Percentiles rank a stretch among this genome's conserved stretches.
Evolutionary conservation across 2,113 vertebrate species (phyloP).

Genomic region (Fulica atra): DNA sequence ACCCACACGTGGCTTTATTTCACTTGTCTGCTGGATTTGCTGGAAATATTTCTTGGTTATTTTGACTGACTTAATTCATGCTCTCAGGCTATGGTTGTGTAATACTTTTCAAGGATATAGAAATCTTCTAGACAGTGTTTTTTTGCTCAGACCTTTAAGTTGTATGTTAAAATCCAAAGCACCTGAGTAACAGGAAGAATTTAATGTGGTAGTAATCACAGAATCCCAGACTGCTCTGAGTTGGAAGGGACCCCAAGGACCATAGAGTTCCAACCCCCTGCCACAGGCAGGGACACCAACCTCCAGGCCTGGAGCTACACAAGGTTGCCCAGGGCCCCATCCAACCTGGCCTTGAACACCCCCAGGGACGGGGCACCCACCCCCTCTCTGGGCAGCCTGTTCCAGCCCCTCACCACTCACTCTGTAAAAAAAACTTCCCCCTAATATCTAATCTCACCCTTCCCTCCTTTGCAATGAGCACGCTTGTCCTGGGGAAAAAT

Average conservation of each 20-base stretch:
- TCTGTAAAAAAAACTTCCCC: too few relatives aligned
- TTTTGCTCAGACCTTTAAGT: not conserved
- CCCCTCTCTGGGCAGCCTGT: too few relatives aligned
- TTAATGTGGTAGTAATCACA: not conserved
- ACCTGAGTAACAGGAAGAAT: not conserved
- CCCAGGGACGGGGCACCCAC: too few relatives aligned
- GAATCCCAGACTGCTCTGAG: too few relatives aligned
- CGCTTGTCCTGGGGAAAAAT: not conserved
- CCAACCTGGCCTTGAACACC: too few relatives aligned
- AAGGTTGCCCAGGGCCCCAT: too few relatives aligned
- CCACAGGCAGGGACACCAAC: too few relatives aligned
- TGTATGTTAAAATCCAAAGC: not conserved
- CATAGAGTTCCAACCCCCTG: too few relatives aligned
- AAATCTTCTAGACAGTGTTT: not conserved
- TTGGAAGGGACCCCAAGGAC: too few relatives aligned
- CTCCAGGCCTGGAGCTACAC: too few relatives aligned
- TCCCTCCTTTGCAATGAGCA: not conserved
- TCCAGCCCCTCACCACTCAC: too few relatives aligned
- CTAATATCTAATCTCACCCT: too few relatives aligned
- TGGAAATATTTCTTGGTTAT: slow-evolving; percentile 21
- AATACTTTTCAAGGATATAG: not conserved
- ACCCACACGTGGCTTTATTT: slow-evolving; percentile 15
- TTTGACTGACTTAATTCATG: slow-evolving; percentile 32
- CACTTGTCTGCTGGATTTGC: not conserved
- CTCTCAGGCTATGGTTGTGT: not conserved